Base-by-base conservation (phyloP, 2,113 vertebrate species). In the Cheilinus undulatus region DNA sequence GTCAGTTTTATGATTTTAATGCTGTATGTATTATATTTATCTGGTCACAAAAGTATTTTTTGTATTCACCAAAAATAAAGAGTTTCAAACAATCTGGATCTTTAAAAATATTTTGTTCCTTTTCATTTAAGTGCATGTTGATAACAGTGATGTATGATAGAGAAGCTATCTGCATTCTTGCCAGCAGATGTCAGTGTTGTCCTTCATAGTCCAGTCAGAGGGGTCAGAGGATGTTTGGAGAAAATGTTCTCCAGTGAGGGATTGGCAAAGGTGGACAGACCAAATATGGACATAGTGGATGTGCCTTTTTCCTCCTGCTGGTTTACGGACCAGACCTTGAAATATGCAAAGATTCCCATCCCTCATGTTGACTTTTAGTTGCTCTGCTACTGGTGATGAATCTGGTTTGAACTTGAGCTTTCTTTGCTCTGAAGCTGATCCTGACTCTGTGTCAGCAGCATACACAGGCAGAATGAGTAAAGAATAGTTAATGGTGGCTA, bases 11-110 rank as follows among this genome's bases (percentile, higher is more conserved):
- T 89, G 83, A 91, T 87, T 86, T 91, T 70, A 30, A 94, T 89
- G 86, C 82, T 90, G 69, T 95, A 94, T 89, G 87, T 93, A 88
- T 83, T 69, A 91, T 93, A 92, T 94, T 93, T 93, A 94, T 94
- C 93, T 93, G 92, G 85, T 92, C 92, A 90, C 86, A 91, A 94
- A 93, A 91, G 86, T 95, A 94, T 95, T 94, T 95, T 96, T 96
- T 95, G 94, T 94, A 95, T 95, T 95, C 85, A 92, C 87, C 85
- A 89, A 88, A 95, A 92, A 95, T 61, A 81, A 92, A 92, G 79
- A 78, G 49, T 92, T 93, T 93, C 80, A 91, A 88, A 89, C 85
- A 89, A 91, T 70, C 54, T 61, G 56, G 86, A 81, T 69, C 70
- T 15, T 48, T 50, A 17, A 42, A 23, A 27, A 78, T 34, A 53